These are phyloP conservation scores for Etheostoma perlongum DNA, from an alignment of 2,797 vertebrate genomes.

Conservation along the genomic window DNA sequence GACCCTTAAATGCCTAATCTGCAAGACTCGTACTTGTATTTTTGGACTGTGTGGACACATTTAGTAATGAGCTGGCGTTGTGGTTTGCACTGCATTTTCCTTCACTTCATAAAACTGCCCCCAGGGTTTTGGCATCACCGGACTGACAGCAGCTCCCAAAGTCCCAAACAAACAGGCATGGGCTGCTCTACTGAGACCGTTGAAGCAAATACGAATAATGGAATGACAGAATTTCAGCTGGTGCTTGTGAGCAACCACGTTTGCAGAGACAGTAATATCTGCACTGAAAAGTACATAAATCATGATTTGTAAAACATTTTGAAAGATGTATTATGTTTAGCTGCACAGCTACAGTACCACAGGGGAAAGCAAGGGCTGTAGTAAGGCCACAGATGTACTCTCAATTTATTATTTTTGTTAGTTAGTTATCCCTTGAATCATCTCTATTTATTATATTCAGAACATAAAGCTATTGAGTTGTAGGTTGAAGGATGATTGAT, in stretches of 20 bases:
- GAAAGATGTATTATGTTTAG: constrained; percentile 15
- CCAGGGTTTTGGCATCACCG: constrained; percentile 52
- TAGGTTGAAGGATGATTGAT: constrained; percentile 44
- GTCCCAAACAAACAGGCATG: constrained; percentile 62
- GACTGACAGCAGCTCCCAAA: constrained; percentile 62
- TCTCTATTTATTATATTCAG: constrained; percentile 26
- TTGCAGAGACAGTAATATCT: constrained; percentile 36
- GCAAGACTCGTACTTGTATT: constrained; percentile 2
- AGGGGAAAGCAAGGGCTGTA: not conserved
- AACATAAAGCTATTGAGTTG: constrained; percentile 19
- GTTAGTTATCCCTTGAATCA: constrained; percentile 15
- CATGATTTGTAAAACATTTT: constrained; percentile 43
- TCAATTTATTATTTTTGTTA: constrained; percentile 22
- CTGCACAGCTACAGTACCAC: not conserved
- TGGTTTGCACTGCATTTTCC: constrained; percentile 37
- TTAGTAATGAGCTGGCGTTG: constrained; percentile 50
- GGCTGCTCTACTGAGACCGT: constrained; percentile 41
- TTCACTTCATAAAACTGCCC: constrained; percentile 65
- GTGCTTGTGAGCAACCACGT: constrained; percentile 33
- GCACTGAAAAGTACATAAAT: constrained; percentile 43
- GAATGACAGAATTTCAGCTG: constrained; percentile 49
- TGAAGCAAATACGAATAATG: constrained; percentile 61
- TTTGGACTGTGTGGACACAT: constrained; percentile 20
- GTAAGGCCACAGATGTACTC: not conserved
- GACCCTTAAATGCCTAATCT: constrained; percentile 30